Evolutionary conservation across 2,888 invertebrate species (phyloP).

Genomic region (Helobdella robusta): DNA sequence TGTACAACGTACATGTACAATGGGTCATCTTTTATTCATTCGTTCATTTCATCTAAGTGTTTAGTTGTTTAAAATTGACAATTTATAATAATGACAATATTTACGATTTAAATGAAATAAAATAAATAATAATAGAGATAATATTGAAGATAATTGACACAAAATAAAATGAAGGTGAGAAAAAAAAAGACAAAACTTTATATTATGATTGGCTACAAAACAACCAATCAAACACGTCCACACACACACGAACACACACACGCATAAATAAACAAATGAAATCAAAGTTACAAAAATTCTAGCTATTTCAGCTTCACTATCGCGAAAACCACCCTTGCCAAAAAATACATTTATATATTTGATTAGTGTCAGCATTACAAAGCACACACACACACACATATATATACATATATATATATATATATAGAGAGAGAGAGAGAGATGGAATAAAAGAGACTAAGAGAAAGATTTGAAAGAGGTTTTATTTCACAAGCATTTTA

Average conservation of each 20-base stretch:
- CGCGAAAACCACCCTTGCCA: no score
- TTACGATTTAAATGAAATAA: not conserved
- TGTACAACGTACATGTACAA: no score
- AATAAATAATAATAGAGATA: not conserved
- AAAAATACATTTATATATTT: no score
- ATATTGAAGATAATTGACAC: not conserved
- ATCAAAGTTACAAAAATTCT: slow-evolving; percentile 3
- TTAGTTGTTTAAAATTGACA: no score
- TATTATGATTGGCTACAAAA: not conserved
- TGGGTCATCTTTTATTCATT: no score
- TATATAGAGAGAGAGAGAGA: not conserved
- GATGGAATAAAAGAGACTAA: no score
- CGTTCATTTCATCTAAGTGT: no score
- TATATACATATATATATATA: not conserved
- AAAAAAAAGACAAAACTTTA: not conserved
- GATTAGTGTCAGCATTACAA: no score
- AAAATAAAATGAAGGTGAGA: not conserved
- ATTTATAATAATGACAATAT: no score
- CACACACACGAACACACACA: slow-evolving; percentile 14
- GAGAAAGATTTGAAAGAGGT: no score
- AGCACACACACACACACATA: slow-evolving; percentile 11
- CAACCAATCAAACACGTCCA: slow-evolving; percentile 10
- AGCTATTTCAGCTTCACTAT: no score
- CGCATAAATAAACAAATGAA: slow-evolving; percentile 3
- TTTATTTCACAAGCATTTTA: no score